phyloP scores from a whole-genome alignment of 2,888 invertebrate genomes.

The Eugnorisma glareosa region DNA sequence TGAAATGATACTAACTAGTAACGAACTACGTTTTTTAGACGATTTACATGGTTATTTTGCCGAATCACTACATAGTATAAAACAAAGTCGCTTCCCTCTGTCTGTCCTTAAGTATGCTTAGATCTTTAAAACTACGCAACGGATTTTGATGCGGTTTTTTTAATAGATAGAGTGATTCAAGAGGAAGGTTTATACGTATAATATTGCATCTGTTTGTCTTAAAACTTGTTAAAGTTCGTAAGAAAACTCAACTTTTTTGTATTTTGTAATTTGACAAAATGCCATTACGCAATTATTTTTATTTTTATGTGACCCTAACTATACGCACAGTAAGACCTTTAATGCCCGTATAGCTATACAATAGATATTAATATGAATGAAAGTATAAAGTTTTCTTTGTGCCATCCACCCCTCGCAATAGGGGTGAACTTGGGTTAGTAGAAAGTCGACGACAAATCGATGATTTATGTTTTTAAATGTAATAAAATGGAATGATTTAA shows the following conservation, averaged over 20 bases:
- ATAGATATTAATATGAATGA: slow-evolving; percentile 57
- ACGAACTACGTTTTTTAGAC: not conserved
- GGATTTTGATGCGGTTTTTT: too few species aligned
- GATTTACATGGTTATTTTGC: not conserved
- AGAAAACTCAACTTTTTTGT: not conserved
- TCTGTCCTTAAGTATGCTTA: too few species aligned
- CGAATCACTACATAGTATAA: too few species aligned
- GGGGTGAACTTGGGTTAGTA: slow-evolving; percentile 21
- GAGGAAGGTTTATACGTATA: too few species aligned
- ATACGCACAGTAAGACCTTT: slow-evolving; percentile 19
- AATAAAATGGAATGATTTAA: not conserved
- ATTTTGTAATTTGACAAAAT: not conserved
- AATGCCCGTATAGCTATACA: slow-evolving; percentile 38
- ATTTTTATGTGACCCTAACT: slow-evolving; percentile 26
- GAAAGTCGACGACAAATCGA: slow-evolving; percentile 55
- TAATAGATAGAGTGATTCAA: too few species aligned
- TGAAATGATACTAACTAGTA: not conserved
- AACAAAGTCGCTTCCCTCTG: too few species aligned
- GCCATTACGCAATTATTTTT: not conserved
- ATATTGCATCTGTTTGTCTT: too few species aligned
- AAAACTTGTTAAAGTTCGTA: not conserved
- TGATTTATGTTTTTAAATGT: slow-evolving; percentile 21
- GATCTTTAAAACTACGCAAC: too few species aligned
- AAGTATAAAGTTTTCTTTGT: slow-evolving; percentile 45
- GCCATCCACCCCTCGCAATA: slow-evolving; percentile 33